Conservation (phyloP, 2,113 vertebrate genomes). For the Sinocyclocheilus rhinocerous region DNA sequence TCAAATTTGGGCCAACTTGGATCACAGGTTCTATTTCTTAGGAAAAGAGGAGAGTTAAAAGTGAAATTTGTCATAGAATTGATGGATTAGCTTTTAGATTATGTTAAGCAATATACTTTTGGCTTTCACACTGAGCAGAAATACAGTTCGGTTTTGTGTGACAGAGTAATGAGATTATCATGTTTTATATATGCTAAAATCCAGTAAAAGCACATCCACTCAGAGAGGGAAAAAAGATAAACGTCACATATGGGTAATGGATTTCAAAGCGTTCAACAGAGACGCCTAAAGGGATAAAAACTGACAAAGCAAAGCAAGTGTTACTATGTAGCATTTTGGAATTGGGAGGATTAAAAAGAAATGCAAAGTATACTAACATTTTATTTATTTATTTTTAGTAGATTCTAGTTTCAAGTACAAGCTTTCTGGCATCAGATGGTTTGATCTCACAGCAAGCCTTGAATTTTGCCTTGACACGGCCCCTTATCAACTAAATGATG, state of each 20-base stretch:
- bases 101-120: constrained; percentile 11
- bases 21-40: neutral
- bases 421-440: constrained; percentile 16
- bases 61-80: neutral
- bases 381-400: too few species aligned
- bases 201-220: constrained; percentile 11
- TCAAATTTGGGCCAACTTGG: neutral
- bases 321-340: neutral
- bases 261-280: neutral
- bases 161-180: constrained; percentile 36
- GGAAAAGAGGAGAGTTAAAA: neutral
- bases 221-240: constrained; percentile 18
- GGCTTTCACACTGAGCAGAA: neutral
- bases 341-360: neutral
- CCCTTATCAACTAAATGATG: constrained; percentile 41
- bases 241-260: constrained; percentile 23
- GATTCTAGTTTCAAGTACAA: neutral
- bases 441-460: constrained; percentile 16
- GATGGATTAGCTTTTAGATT: neutral
- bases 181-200: constrained; percentile 39
- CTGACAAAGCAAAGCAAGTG: constrained; percentile 12
- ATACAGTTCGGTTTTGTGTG: neutral
- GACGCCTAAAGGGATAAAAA: constrained; percentile 5
- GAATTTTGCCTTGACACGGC: constrained; percentile 11
- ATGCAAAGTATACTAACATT: neutral